Evolutionary conservation across 1,140 invertebrate species (phyloP), one percentile per base, ranked within the genome.

Genomic region (Papilio dardanus): DNA sequence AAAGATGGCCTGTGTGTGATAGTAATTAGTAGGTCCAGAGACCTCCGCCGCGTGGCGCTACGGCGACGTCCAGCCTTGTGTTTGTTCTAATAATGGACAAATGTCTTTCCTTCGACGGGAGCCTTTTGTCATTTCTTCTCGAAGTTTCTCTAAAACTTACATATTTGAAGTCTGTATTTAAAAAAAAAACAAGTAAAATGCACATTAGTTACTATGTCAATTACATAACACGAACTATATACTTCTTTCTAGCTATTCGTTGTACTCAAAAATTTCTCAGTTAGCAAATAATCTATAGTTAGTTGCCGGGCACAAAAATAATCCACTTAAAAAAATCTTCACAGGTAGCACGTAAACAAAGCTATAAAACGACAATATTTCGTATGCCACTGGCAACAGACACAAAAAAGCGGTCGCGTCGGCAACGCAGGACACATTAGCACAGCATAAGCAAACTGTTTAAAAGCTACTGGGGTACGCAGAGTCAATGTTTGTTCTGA

Each of bases 401-500:
- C 66, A 73, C 19, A 58, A 54, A 58, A 73, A 62, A 62, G 7
- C 31, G 71, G 71, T 58, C 68, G 68, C 68, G 24, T 28, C 68
- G 69, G 69, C 69, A 69, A 14, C 50, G 50, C 77, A 77, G 77
- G 81, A 86, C 88, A 86, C 83, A 54, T 92, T 92, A 92, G 89
- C 90, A 81, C 62, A 81, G 71, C 81, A 33, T 69, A 74, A 80
- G 77, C 83, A 87, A 89, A 90, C 86, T 88, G 84, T 85, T 83
- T 90, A 87, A 88, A 89, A 88, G 90, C 90, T 91, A 92, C 90
- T 85, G 89, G 89, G 84, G 81, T 91, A 87, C 84, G 83, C 88
- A 84, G 67, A 12, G 88, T 88, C 88, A 92, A 92, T 90, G 83
- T 92, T 90, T 86, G 76, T 35, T 58, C 46, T 62, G 54, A 28